Evolutionary conservation across 2,888 invertebrate species (phyloP).

Genomic region (Ectemnius cavifrons): DNA sequence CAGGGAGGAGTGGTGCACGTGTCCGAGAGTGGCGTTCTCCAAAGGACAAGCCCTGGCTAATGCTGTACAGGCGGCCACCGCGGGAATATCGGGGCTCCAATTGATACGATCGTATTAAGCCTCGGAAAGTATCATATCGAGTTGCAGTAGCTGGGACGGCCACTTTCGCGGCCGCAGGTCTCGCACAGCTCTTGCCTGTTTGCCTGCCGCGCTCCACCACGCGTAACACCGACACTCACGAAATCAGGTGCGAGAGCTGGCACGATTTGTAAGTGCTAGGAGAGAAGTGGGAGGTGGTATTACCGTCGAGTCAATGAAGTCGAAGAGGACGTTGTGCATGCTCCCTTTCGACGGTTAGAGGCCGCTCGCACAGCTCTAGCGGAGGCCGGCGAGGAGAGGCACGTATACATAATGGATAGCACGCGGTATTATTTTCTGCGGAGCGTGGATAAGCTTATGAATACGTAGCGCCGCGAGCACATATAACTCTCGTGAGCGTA

Average conservation of each 20-base stretch:
- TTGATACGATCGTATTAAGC: too few species aligned
- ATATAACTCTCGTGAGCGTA: constrained; percentile 52
- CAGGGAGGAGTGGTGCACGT: constrained; percentile 14
- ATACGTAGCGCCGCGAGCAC: constrained; percentile 67
- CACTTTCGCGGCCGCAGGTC: too few species aligned
- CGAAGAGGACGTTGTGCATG: constrained; percentile 22
- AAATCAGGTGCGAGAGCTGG: too few species aligned
- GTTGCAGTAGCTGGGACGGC: too few species aligned
- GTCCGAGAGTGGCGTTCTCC: constrained; percentile 8
- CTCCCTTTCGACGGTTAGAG: constrained; percentile 34
- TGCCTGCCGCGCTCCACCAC: too few species aligned
- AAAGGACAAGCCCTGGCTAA: too few species aligned
- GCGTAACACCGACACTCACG: too few species aligned
- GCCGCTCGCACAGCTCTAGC: background rate
- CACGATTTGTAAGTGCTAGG: too few species aligned
- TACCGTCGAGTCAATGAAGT: constrained; percentile 23
- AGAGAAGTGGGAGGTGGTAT: background rate
- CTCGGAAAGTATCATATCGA: too few species aligned
- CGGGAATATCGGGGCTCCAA: too few species aligned
- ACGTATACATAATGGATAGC: constrained; percentile 62
- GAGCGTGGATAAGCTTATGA: constrained; percentile 67
- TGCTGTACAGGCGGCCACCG: too few species aligned
- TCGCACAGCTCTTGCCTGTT: too few species aligned
- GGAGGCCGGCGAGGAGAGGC: background rate
- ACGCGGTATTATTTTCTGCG: constrained; percentile 66